Base-by-base conservation (phyloP, 1,140 invertebrate species). In the Coboldia fuscipes region DNA sequence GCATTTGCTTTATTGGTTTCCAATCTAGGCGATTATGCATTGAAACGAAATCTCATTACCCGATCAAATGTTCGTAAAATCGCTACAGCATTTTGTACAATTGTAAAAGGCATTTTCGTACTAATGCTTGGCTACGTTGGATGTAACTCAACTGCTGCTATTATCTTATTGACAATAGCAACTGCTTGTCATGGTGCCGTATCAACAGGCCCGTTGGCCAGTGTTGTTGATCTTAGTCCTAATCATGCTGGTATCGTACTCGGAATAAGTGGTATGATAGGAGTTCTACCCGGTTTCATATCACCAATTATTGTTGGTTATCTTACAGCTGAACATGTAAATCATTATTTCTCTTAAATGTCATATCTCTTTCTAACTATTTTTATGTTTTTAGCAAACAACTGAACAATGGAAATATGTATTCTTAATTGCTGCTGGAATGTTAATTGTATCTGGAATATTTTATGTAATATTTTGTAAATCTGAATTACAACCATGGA, bases 181-280 rank as follows among this genome's bases (percentile, higher is more conserved):
- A 68, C 64, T 2, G 62, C 63, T 8, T 51, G 63, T 3, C 69
- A 69, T 42, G 75, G 74, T 2, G 67, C 71, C 1, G 61, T 72
- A 1, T 73, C 72, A 1, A 67, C 70, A 0, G 71, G 72, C 2
- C 63, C 63, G 0, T 46, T 75, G 23, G 62, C 72, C 1, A 63
- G 56, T 14, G 57, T 72, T 19, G 68, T 76, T 3, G 73, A 76
- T 39, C 50, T 75, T 10, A 66, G 69, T 27, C 72, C 73, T 1
- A 76, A 75, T 53, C 74, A 70, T 50, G 70, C 70, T n/a, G 62
- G 61, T 37, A 52, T 72, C 7, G 44, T 68, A 1, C 51, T 71
- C n/a, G 68, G 68, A 1, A 58, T 71, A n/a, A 57, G 55, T 36
- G 65, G 65, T 17, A 50, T 66, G 40, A 49, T 70, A 13, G 54